Evolutionary conservation across 2,797 vertebrate genomes (phyloP).

Genomic region (Pelodytes ibericus): DNA sequence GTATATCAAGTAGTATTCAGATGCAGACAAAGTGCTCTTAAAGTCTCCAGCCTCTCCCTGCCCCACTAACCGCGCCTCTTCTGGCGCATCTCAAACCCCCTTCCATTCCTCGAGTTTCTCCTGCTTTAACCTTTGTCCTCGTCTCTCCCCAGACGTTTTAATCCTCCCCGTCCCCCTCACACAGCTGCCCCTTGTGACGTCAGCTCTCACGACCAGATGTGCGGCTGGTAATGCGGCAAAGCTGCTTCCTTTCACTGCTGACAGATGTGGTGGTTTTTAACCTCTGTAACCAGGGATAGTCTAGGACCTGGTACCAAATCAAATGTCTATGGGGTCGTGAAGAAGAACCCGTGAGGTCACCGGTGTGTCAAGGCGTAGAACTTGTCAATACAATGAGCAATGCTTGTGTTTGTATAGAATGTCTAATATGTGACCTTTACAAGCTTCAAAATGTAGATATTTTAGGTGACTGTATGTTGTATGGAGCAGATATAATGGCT

Average conservation of each 20-base stretch:
- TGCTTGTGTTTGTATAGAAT: background rate
- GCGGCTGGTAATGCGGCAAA: conserved; percentile 33
- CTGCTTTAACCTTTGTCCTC: conserved; percentile 26
- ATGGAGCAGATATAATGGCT: no score
- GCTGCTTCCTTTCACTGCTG: background rate
- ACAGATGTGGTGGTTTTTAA: background rate
- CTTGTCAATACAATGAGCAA: background rate
- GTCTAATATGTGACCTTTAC: background rate
- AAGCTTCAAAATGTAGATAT: background rate
- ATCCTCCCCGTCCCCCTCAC: background rate
- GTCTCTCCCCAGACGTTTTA: background rate
- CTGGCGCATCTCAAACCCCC: no score
- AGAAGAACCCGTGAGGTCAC: background rate
- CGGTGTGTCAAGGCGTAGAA: background rate
- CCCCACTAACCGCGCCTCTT: background rate
- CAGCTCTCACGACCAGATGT: conserved; percentile 32
- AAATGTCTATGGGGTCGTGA: background rate
- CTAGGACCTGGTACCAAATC: background rate
- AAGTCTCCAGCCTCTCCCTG: no score
- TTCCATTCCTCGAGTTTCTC: background rate
- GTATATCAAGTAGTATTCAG: no score
- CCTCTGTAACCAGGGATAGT: conserved; percentile 1
- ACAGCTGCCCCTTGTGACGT: conserved; percentile 21
- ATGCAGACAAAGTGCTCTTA: no score
- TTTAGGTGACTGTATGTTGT: no score